phyloP scores from a whole-genome alignment of 1,140 invertebrate species.

The Trachymyrmex septentrionalis region DNA sequence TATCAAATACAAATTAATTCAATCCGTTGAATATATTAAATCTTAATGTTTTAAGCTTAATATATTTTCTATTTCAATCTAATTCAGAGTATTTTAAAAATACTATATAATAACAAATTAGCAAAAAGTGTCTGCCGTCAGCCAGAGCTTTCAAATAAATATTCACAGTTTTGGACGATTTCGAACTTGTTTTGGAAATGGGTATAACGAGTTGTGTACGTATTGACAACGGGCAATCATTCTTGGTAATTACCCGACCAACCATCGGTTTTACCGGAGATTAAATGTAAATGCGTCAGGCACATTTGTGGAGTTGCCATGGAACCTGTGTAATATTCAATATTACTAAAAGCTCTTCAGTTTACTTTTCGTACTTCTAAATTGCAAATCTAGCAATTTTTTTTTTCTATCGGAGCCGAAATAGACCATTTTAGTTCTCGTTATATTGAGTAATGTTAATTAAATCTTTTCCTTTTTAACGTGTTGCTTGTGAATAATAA shows the following conservation, averaged over 20 bases:
- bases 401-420: not conserved
- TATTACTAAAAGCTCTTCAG: conserved; percentile 36
- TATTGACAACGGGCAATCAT: conserved; percentile 70
- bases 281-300: conserved; percentile 70
- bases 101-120: not conserved
- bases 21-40: not conserved
- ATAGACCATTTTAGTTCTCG: not conserved
- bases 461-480: not conserved
- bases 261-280: conserved; percentile 72
- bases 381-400: conserved; percentile 7
- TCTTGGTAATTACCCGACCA: conserved; percentile 72
- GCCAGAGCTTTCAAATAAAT: conserved; percentile 24
- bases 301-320: conserved; percentile 36
- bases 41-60: not conserved
- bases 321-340: conserved; percentile 43
- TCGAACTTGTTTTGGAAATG: conserved; percentile 60
- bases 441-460: conserved; percentile 9
- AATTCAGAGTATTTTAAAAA: not conserved
- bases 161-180: conserved; percentile 43
- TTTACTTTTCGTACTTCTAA: conserved; percentile 6
- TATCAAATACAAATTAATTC: not conserved
- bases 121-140: not conserved
- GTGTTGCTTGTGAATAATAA: not conserved
- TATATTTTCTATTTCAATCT: not conserved
- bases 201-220: not conserved